phyloP scores from a whole-genome alignment of 2,113 vertebrate genomes.

The Macaca fascicularis region DNA sequence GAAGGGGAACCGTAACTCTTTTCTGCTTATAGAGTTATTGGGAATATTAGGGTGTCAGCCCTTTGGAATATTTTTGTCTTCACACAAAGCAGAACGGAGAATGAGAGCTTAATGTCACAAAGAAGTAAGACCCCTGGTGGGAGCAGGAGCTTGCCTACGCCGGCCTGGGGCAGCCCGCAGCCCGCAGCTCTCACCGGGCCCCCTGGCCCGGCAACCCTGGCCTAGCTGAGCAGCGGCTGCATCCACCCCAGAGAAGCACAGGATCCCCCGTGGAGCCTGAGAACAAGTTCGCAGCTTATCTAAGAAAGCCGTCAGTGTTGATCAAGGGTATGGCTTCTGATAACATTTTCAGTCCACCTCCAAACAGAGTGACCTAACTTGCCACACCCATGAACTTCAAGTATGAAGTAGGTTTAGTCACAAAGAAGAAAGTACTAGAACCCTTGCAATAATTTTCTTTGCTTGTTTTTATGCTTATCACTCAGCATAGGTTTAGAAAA shows the following conservation, averaged over 20 bases:
- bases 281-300: constrained; percentile 36
- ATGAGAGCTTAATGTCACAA: not conserved
- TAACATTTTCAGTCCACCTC: constrained; percentile 64
- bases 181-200: no score
- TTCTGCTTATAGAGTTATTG: not conserved
- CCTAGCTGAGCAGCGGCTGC: constrained; percentile 50
- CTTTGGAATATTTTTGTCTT: not conserved
- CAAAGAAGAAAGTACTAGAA: constrained; percentile 6
- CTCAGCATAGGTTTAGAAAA: not conserved
- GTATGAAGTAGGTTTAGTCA: not conserved
- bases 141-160: not conserved
- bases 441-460: not conserved
- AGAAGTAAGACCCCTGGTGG: not conserved
- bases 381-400: constrained; percentile 62
- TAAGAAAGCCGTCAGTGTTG: constrained; percentile 78
- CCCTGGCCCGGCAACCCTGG: not conserved
- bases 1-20: not conserved
- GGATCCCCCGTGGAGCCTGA: not conserved
- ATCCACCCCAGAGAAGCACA: not conserved
- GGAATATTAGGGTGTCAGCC: not conserved
- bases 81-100: not conserved
- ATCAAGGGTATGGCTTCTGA: constrained; percentile 79
- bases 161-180: no score
- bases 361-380: constrained; percentile 48
- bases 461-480: not conserved